Conservation (phyloP, 2,113 vertebrate genomes). For the Tupaia chinensis region DNA sequence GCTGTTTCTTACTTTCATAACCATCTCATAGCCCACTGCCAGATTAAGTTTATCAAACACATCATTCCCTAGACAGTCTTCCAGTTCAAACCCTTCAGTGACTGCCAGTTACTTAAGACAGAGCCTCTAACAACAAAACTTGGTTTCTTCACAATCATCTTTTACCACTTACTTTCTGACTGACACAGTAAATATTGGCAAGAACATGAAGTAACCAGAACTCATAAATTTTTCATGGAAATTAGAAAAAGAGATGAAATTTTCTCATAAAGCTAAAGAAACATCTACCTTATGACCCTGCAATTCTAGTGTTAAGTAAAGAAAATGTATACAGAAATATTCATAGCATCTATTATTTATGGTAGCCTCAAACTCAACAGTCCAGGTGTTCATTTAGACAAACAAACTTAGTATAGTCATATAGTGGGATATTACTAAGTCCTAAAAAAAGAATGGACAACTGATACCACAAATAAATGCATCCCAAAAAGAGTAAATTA, state of each 20-base stretch:
- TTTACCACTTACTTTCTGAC: background rate
- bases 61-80: background rate
- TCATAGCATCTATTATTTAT: background rate
- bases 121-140: background rate
- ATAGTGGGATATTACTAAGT: background rate
- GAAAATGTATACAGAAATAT: background rate
- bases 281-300: background rate
- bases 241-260: background rate
- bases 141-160: background rate
- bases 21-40: background rate
- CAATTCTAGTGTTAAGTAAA: background rate
- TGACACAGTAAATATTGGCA: background rate
- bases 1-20: no score
- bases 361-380: background rate
- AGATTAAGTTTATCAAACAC: background rate
- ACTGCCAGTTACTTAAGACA: background rate
- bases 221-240: background rate
- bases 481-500: background rate
- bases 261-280: conserved; percentile 23
- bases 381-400: background rate
- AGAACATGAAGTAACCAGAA: background rate
- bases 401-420: background rate
- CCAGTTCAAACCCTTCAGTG: background rate
- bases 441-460: background rate
- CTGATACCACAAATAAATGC: background rate